These are phyloP conservation scores for Acanthurus tractus DNA, from an alignment of 2,797 vertebrate species.

Conservation along the genomic window DNA sequence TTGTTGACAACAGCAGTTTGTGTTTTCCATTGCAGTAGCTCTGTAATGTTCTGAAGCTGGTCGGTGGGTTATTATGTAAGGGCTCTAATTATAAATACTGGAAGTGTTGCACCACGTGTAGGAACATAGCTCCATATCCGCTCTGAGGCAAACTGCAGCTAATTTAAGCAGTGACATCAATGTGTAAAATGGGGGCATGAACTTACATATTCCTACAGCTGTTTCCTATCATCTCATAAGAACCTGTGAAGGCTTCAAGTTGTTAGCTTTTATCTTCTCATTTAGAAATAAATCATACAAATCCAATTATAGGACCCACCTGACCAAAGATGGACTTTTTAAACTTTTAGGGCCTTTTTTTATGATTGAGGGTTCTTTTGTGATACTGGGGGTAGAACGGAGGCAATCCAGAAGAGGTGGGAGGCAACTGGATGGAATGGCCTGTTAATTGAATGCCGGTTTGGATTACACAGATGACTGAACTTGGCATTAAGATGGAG, in stretches of 20 bases:
- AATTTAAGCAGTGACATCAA: conserved; percentile 37
- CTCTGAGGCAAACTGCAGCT: conserved; percentile 23
- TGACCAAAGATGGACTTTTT: neutral
- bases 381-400: neutral
- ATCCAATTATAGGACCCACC: neutral
- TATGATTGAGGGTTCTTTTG: conserved; percentile 15
- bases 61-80: conserved; percentile 47
- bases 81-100: conserved; percentile 38
- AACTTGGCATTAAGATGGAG: conserved; percentile 40
- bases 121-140: conserved; percentile 22
- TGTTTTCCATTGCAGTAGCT: conserved; percentile 49
- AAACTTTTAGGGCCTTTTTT: neutral
- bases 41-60: neutral
- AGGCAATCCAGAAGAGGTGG: conserved; percentile 13
- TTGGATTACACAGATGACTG: conserved; percentile 78
- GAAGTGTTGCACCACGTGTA: conserved; percentile 19
- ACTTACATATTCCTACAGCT: neutral
- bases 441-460: conserved; percentile 82
- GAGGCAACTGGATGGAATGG: conserved; percentile 50
- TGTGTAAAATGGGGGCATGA: conserved; percentile 24
- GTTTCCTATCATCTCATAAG: neutral
- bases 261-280: conserved; percentile 11
- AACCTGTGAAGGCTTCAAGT: neutral
- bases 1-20: neutral
- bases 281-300: neutral